phyloP scores from a whole-genome alignment of 64 coral and sea anemone species.

The Montipora foliosa region DNA sequence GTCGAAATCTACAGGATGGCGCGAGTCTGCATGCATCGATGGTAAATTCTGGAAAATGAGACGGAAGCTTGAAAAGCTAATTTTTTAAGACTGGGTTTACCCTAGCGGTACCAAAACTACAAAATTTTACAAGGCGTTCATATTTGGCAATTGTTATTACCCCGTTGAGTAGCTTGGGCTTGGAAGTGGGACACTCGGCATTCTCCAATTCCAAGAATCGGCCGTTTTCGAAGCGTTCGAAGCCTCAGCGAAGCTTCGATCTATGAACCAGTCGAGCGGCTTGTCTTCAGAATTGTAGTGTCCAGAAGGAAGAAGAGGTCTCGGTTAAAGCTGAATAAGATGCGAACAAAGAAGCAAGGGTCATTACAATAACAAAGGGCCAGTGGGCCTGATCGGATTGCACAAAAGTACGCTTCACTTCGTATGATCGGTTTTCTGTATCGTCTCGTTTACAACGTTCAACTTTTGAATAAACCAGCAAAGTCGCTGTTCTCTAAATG shows the following conservation, averaged over 20 bases:
- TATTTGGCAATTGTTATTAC: conserved; percentile 76
- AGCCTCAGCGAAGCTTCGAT: conserved; percentile 61
- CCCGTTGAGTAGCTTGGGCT: conserved; percentile 96
- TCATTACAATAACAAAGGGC: conserved; percentile 65
- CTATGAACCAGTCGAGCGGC: conserved; percentile 23
- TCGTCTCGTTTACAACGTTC: conserved; percentile 1
- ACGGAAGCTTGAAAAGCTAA: conserved; percentile 68
- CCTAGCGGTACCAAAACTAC: conserved; percentile 33
- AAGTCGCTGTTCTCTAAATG: neutral
- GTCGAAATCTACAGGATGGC: conserved; percentile 3
- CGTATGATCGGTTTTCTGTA: conserved; percentile 19
- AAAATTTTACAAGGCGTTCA: conserved; percentile 89
- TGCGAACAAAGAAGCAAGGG: conserved; percentile 45
- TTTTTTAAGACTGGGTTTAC: conserved; percentile 58
- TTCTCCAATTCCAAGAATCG: conserved; percentile 77
- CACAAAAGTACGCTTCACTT: conserved; percentile 58
- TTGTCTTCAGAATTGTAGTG: conserved; percentile 11
- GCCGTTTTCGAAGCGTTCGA: conserved; percentile 80
- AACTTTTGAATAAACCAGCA: neutral
- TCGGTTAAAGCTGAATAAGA: conserved; percentile 44
- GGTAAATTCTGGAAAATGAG: neutral
- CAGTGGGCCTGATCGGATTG: conserved; percentile 57
- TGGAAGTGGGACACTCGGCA: conserved; percentile 92
- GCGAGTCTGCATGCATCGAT: conserved; percentile 13
- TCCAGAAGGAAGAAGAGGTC: conserved; percentile 15